Conservation (phyloP, 2,113 vertebrate genomes). For the Tragelaphus strepsiceros region DNA sequence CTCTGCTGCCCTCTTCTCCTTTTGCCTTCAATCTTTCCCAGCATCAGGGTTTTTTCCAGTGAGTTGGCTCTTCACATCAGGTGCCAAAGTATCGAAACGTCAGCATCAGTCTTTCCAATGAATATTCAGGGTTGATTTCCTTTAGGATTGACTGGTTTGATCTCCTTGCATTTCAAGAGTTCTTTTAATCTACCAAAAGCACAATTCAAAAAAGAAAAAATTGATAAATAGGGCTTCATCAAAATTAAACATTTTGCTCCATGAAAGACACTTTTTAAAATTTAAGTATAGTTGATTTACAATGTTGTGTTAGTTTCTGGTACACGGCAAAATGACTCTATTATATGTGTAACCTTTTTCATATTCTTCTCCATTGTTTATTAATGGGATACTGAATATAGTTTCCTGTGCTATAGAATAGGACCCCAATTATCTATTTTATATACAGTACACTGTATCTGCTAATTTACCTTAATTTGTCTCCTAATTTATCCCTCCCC, state of each 20-base stretch:
- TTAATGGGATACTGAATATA: neutral
- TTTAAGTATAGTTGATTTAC: neutral
- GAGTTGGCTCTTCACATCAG: neutral
- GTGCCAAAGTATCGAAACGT: neutral
- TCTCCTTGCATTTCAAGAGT: neutral
- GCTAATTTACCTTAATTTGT: neutral
- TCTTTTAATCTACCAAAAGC: neutral
- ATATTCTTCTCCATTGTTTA: neutral
- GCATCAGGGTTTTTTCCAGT: neutral
- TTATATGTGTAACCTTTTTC: neutral
- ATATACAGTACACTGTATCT: neutral
- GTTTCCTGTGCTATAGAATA: neutral
- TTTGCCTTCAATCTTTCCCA: neutral
- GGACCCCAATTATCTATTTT: neutral
- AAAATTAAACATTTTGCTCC: neutral
- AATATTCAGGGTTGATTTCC: neutral
- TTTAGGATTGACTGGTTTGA: neutral
- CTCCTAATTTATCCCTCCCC: neutral
- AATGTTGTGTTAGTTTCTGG: neutral
- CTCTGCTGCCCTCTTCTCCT: neutral
- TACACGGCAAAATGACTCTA: neutral
- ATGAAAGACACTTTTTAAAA: neutral
- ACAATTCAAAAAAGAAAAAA: neutral
- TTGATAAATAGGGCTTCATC: neutral
- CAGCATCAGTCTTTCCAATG: neutral